These are phyloP conservation scores for Colletes gigas DNA, from an alignment of 1,140 invertebrate genomes.

Conservation along the genomic window DNA sequence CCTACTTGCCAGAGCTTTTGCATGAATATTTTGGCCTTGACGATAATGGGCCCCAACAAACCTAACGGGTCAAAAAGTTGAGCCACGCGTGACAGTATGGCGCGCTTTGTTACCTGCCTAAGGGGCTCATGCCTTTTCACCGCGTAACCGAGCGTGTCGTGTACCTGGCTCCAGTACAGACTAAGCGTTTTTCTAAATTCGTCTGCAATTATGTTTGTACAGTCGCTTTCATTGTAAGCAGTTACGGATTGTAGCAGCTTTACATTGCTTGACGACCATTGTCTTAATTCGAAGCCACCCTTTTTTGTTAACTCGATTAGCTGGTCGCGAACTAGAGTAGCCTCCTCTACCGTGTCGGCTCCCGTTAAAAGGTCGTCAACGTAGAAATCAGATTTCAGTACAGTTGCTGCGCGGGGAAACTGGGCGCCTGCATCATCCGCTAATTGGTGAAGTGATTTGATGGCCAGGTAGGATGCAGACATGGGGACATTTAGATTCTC, in stretches of 20 bases:
- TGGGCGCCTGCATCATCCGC: too few species aligned
- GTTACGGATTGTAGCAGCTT: background rate
- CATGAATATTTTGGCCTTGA: too few species aligned
- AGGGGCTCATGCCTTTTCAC: background rate
- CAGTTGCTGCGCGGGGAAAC: conserved; percentile 16
- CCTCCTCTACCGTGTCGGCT: background rate
- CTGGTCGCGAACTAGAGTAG: background rate
- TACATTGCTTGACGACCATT: background rate
- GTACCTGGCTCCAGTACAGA: background rate
- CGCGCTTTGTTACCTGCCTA: background rate
- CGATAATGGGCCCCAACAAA: too few species aligned
- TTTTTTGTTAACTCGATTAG: background rate
- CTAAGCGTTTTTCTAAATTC: background rate
- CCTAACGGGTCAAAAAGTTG: too few species aligned
- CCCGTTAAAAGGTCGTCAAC: too few species aligned
- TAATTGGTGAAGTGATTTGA: too few species aligned
- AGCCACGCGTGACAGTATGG: too few species aligned
- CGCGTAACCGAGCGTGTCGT: background rate
- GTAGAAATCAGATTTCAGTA: conserved; percentile 52
- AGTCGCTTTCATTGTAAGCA: background rate
- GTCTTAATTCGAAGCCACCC: background rate
- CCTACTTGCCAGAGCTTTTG: too few species aligned
- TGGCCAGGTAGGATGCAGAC: too few species aligned
- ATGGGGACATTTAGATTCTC: background rate
- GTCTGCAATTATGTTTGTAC: background rate